These are phyloP conservation scores for Tribolium freemani DNA, from an alignment of 2,888 invertebrate species.

Conservation along the genomic window DNA sequence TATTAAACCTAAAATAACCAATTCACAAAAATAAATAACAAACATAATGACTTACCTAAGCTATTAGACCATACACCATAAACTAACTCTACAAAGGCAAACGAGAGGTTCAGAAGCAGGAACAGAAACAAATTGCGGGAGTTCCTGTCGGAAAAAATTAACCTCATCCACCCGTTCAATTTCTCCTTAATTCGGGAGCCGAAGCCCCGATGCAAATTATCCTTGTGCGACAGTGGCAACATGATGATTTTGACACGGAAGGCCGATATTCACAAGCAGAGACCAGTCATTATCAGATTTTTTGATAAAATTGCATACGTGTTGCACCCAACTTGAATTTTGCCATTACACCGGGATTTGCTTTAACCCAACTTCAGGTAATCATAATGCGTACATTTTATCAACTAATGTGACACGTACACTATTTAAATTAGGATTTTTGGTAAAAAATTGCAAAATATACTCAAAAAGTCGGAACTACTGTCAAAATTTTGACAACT, in stretches of 20 bases:
- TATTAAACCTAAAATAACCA: slow-evolving; percentile 83
- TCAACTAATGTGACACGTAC: neutral
- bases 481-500: neutral
- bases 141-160: slow-evolving; percentile 93
- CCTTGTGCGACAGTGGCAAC: slow-evolving; percentile 84
- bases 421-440: neutral
- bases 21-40: neutral
- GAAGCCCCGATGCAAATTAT: slow-evolving; percentile 74
- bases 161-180: slow-evolving; percentile 81
- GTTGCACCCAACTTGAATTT: neutral
- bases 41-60: slow-evolving; percentile 73
- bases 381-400: neutral
- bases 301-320: slow-evolving; percentile 4
- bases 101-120: slow-evolving; percentile 91
- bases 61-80: slow-evolving; percentile 94
- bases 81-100: slow-evolving; percentile 95
- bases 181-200: slow-evolving; percentile 80
- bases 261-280: neutral
- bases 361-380: neutral
- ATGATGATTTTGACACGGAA: slow-evolving; percentile 67
- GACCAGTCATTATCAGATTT: neutral
- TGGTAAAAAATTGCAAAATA: neutral
- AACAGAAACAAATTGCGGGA: slow-evolving; percentile 95
- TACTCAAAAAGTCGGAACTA: neutral
- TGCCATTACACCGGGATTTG: neutral